A percentile compares a stretch with the other conserved stretches of the same genome.
Conservation (phyloP, 2,797 vertebrate species). For the Enteromius afrohamiltoni region DNA sequence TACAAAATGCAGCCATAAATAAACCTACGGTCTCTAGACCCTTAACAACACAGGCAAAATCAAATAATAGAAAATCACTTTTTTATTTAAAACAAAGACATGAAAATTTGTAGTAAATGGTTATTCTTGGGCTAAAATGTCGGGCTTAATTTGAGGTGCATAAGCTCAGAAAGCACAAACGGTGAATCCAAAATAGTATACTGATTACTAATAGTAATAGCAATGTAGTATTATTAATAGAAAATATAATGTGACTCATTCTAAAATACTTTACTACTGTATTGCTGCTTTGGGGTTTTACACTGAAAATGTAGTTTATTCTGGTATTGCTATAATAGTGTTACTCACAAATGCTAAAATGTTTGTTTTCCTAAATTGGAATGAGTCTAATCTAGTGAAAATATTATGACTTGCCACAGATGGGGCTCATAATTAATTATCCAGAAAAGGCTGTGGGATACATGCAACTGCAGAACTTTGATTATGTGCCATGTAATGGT, state of each 20-base stretch:
- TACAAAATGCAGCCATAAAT: not conserved
- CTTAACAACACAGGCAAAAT: not conserved
- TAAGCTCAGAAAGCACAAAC: no score
- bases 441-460: conserved; percentile 9
- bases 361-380: conserved; percentile 6
- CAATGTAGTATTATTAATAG: no score
- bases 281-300: not conserved
- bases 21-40: not conserved
- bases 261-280: not conserved
- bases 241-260: no score
- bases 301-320: not conserved
- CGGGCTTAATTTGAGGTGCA: no score
- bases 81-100: not conserved
- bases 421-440: conserved; percentile 5
- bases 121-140: no score
- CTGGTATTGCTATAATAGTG: not conserved
- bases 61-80: not conserved
- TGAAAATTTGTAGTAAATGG: no score
- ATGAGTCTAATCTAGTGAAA: conserved; percentile 14
- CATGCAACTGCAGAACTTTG: not conserved
- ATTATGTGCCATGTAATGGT: conserved; percentile 10
- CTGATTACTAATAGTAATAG: no score
- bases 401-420: conserved; percentile 24
- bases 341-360: not conserved
- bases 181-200: no score